Evolutionary conservation across 64 coral and sea anemone species (phyloP), one percentile per base, ranked within the genome.

Genomic region (Catalaphyllia jardinei): DNA sequence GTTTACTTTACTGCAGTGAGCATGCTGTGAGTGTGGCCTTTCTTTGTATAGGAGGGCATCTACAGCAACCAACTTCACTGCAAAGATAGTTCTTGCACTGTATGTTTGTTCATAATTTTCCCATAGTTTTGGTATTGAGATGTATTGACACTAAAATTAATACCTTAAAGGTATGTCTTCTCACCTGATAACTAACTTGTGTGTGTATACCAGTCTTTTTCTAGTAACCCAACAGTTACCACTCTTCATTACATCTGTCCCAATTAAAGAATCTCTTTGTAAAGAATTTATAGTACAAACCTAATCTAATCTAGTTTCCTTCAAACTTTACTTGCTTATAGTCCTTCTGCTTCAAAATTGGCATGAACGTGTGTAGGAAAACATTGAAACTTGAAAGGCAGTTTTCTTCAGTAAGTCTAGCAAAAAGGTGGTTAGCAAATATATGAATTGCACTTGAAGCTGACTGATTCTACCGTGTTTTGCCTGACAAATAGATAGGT

Each of bases 391-490:
- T 65, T 65, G 18, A 1, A 27, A 7, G 22, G 25, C 25, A 27
- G 65, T 69, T 24, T 69, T 28, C 65, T 25, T 69, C 7, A 27
- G 8, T 11, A 25, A 69, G n/a, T 25, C 54, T 9, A 15, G 15
- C 54, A 14, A 27, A 69, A 31, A 17, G 12, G 62, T 61, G 13
- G 35, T n/a, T 11, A 27, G 33, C 35, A 38, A 71, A 69, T 85
- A 49, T 46, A 27, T 25, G 12, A 85, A 85, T 50, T 51, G 62
- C 30, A 39, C 61, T 63, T 20, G 60, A 71, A 71, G 62, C 14
- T 85, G 81, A 71, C 22, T 25, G 62, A 63, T 85, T 51, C 31
- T 25, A 38, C 33, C 71, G 81, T 49, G 81, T 67, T 69, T 63
- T 38, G 22, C 50, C 78, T 61, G 62, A 42, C 81, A 67, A 38